Conservation (phyloP, 2,888 invertebrate species). For the Sympetrum striolatum region DNA sequence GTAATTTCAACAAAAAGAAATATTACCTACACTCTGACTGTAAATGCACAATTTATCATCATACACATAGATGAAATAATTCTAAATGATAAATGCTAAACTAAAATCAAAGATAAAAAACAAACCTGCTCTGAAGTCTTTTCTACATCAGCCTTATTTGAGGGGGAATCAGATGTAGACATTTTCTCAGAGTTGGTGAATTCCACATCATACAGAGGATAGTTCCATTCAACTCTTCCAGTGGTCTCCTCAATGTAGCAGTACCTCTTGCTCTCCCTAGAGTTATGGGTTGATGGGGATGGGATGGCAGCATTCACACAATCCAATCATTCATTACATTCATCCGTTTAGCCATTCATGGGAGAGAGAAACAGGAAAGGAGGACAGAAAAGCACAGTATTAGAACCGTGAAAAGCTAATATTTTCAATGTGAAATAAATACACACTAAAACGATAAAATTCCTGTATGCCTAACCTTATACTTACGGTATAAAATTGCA, state of each 20-base stretch:
- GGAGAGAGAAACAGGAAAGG: slow-evolving; percentile 10
- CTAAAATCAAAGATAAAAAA: not conserved
- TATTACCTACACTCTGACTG: no score
- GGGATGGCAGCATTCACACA: not conserved
- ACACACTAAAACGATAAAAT: not conserved
- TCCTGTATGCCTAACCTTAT: not conserved
- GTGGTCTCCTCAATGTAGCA: slow-evolving; percentile 37
- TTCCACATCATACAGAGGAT: not conserved
- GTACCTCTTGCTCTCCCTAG: slow-evolving; percentile 41
- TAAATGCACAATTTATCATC: no score
- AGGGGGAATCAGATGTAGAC: not conserved
- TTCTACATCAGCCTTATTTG: not conserved
- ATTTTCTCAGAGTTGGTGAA: not conserved
- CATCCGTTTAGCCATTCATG: not conserved
- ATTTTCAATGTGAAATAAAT: not conserved
- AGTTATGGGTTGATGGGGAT: not conserved
- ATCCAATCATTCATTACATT: not conserved
- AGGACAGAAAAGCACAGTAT: not conserved
- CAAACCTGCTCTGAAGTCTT: not conserved
- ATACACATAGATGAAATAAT: no score
- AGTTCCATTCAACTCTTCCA: slow-evolving; percentile 23
- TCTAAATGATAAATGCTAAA: no score
- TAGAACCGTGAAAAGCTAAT: not conserved
- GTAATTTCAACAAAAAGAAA: no score
- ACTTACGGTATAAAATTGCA: not conserved